Evolutionary conservation across 2,113 vertebrate genomes (phyloP), one percentile per base, ranked within the genome.

Genomic region (Melanotaenia duboulayi): DNA sequence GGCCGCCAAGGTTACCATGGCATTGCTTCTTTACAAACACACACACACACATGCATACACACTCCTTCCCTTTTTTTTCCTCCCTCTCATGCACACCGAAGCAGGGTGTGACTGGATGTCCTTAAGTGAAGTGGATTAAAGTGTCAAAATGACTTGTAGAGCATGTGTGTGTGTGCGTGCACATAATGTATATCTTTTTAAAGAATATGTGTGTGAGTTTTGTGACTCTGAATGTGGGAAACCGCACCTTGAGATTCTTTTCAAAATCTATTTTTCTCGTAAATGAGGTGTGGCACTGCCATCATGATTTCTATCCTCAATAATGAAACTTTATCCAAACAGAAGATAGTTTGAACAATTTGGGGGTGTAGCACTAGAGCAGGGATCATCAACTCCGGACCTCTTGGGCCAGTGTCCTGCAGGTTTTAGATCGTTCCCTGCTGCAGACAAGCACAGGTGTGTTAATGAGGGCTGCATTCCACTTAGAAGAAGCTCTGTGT

Each of bases 1-100:
- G 84, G 76, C 69, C 59, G 68, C 86, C 80, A 86, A 72, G 59
- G 90, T 92, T 92, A 83, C 83, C 74, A 87, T 90, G 86, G 84
- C 60, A 73, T 72, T 79, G 76, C 76, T 69, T 50, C 35, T 57
- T 73, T 75, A 63, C 57, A 89, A 66, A 85, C 72, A 77, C 22
- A 78, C 37, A 66, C 22, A 39, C 35, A 70, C 7, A 7, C 17
- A 55, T 42, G 46, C 57, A 16, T 10, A 39, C 56, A 20, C 28
- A n/a, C 32, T n/a, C 28, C 60, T 63, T 11, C 59, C 63, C 42
- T 7, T 62, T 49, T 60, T 24, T 63, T 32, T 44, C 8, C 54
- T 20, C 50, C 10, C 67, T 24, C 20, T 51, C 61, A 52, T 46
- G 42, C 76, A 49, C 75, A 48, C 32, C 16, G 65, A 42, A 59